phyloP scores from a whole-genome alignment of 2,888 invertebrate species.

The Brenthis hecate region DNA sequence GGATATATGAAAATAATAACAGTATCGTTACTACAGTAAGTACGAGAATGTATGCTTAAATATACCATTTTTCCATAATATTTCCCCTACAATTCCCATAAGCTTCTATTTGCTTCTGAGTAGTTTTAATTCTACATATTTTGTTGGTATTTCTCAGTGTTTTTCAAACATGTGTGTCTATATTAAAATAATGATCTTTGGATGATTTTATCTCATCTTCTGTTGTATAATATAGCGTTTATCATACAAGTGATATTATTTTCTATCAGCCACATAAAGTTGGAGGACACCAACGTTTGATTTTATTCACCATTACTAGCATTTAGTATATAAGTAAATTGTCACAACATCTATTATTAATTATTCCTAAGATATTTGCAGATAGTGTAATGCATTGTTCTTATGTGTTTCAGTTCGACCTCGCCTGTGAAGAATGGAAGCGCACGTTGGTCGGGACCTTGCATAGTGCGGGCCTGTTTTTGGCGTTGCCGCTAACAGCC shows the following conservation, averaged over 20 bases:
- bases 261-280: no score
- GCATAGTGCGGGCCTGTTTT: conserved; percentile 80
- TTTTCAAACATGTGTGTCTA: no score
- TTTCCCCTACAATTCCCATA: neutral
- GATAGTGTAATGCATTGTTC: no score
- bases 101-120: neutral
- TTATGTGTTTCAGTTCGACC: conserved; percentile 59
- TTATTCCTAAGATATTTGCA: no score
- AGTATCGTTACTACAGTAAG: conserved; percentile 68
- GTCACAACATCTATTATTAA: no score
- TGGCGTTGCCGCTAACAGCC: conserved; percentile 78
- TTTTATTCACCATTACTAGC: no score
- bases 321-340: no score
- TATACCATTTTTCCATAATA: no score
- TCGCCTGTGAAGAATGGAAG: conserved; percentile 77
- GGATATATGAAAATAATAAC: conserved; percentile 63
- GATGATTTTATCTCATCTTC: neutral
- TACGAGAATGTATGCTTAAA: neutral
- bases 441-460: conserved; percentile 81
- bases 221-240: neutral
- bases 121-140: neutral
- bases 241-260: neutral
- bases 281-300: no score
- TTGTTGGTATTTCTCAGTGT: no score
- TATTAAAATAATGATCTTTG: neutral